Conservation (phyloP, 2,888 invertebrate species). For the Pharmacophagus antenor region DNA sequence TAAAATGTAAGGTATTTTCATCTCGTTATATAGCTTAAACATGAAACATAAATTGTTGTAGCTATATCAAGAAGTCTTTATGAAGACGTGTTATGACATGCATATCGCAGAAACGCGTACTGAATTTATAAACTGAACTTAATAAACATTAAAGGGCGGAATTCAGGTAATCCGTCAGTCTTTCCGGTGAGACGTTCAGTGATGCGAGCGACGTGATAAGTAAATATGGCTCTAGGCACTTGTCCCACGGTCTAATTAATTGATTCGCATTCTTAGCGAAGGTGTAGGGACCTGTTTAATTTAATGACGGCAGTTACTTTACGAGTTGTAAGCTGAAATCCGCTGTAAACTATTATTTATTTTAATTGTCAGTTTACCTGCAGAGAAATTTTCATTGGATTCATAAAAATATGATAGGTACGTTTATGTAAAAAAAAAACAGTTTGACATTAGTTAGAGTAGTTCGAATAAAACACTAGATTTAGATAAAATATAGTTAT, state of each 20-base stretch:
- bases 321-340: conserved; percentile 18
- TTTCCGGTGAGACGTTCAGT: conserved; percentile 40
- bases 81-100: conserved; percentile 37
- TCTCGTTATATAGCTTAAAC: conserved; percentile 8
- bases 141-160: conserved; percentile 50
- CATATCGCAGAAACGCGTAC: conserved; percentile 34
- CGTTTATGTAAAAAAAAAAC: no score
- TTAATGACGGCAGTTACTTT: conserved; percentile 21
- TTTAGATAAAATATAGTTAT: no score
- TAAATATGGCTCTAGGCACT: conserved; percentile 35
- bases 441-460: no score
- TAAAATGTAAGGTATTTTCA: background rate
- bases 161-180: conserved; percentile 53
- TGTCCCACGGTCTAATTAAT: conserved; percentile 43
- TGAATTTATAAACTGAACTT: conserved; percentile 55
- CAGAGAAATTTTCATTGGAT: background rate
- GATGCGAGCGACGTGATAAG: conserved; percentile 42
- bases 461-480: no score
- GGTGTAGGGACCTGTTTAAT: conserved; percentile 26
- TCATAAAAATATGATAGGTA: background rate
- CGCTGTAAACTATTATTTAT: background rate
- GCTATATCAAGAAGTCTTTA: conserved; percentile 23
- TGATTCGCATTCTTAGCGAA: conserved; percentile 39
- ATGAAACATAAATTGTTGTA: conserved; percentile 18
- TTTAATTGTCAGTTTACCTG: background rate